Evolutionary conservation across 2,113 vertebrate species (phyloP).

Genomic region (Haemorhous mexicanus): DNA sequence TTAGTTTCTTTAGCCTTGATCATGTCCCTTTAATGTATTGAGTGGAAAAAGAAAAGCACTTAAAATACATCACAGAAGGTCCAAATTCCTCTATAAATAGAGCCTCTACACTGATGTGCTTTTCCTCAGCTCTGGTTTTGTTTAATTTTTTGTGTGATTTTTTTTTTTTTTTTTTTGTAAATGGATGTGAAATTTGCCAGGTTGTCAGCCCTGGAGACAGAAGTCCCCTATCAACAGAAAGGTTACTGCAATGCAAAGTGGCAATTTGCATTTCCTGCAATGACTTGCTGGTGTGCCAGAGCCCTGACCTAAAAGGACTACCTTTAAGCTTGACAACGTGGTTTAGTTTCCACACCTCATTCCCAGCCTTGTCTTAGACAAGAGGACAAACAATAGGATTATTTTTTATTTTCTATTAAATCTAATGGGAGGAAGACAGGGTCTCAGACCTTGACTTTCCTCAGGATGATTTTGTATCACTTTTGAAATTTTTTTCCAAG

Average conservation of each 20-base stretch:
- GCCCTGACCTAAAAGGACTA: neutral
- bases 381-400: constrained; percentile 45
- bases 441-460: constrained; percentile 38
- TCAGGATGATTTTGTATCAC: neutral
- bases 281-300: constrained; percentile 4
- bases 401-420: constrained; percentile 57
- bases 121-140: constrained; percentile 51
- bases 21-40: constrained; percentile 64
- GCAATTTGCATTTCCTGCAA: constrained; percentile 16
- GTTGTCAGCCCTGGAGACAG: neutral
- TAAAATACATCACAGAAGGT: constrained; percentile 53
- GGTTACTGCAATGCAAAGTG: neutral
- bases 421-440: neutral
- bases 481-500: neutral
- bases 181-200: constrained; percentile 28
- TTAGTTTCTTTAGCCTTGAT: constrained; percentile 67
- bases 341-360: constrained; percentile 10
- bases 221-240: neutral
- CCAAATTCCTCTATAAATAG: constrained; percentile 60
- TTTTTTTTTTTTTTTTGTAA: neutral
- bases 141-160: constrained; percentile 26
- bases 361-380: neutral
- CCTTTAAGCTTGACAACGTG: neutral
- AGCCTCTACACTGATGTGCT: constrained; percentile 33
- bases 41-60: constrained; percentile 45